Evolutionary conservation across 2,888 invertebrate genomes (phyloP).

Genomic region (Aelia acuminata): DNA sequence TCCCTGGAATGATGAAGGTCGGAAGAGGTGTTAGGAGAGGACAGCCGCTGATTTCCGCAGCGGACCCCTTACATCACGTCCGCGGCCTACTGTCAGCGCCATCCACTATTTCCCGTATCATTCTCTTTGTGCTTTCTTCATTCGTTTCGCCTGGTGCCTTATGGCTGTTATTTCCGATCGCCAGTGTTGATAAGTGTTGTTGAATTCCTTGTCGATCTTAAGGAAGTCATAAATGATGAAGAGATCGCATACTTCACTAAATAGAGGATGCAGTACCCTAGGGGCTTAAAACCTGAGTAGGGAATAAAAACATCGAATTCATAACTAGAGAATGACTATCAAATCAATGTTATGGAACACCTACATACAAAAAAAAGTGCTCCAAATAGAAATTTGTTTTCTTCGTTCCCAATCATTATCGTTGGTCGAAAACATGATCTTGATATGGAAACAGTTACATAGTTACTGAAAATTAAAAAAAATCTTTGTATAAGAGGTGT

Average conservation of each 20-base stretch:
- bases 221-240: neutral
- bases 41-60: neutral
- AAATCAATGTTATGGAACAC: too few species aligned
- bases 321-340: neutral
- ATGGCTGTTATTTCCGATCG: neutral
- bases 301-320: neutral
- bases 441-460: too few species aligned
- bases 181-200: neutral
- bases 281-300: neutral
- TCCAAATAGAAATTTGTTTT: too few species aligned
- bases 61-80: neutral
- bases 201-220: neutral
- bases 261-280: neutral
- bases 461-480: too few species aligned
- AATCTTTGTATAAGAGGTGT: too few species aligned
- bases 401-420: too few species aligned
- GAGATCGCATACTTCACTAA: neutral
- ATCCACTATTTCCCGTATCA: neutral
- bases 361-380: too few species aligned
- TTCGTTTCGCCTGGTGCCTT: neutral
- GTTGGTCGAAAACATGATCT: too few species aligned
- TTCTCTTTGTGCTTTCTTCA: neutral
- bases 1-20: neutral
- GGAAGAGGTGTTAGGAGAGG: conserved; percentile 18
- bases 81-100: neutral